Base-by-base conservation (phyloP, 2,797 vertebrate species). In the Acestrorhynchus altus region DNA sequence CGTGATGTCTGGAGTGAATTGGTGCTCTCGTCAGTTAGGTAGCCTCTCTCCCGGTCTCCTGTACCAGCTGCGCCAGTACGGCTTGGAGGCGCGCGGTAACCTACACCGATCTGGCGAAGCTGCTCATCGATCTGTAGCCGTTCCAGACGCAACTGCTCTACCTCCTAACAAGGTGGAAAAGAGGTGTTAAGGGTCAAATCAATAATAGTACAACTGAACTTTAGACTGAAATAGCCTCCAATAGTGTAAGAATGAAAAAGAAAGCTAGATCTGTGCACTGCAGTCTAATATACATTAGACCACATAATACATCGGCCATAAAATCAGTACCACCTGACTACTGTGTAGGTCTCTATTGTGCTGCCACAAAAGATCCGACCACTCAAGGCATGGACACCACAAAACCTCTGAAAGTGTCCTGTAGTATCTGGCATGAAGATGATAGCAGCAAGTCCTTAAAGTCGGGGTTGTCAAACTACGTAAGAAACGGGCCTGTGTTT, bases 91-190 rank as follows among this genome's bases (percentile, higher is more conserved):
- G 92, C 90, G 0, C 96, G 95, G 84, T 96, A 96, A 10, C 96
- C 96, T 2, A 97, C 89, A 0, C 96, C 96, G 0, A 97, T 96
- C 90, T 97, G 95, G 47, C 96, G 95, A 75, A 97, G 93, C 90
- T 97, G 96, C 78, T 97, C 96, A 28, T 97, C 96, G 3, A 97
- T 97, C 85, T 96, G 96, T 47, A 97, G 89, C 10, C 96, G 93
- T 83, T 97, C 96, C 4, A 96, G 68, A 16, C 96, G 94, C 83
- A 97, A 90, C 87, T 96, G 96, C 81, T 97, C 96, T 83, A 97
- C 95, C 61, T 97, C 96, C 96, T 97, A 35, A 10, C 51, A 28
- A 54, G n/a, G n/a, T 22, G 12, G 8, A 24, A 13, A 28, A 15
- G 26, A 26, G 5, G 28, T 11, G 15, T 26, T 13, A 1, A 15